These are phyloP conservation scores for Thamnophis elegans DNA, from an alignment of 2,797 vertebrate genomes.

Conservation along the genomic window DNA sequence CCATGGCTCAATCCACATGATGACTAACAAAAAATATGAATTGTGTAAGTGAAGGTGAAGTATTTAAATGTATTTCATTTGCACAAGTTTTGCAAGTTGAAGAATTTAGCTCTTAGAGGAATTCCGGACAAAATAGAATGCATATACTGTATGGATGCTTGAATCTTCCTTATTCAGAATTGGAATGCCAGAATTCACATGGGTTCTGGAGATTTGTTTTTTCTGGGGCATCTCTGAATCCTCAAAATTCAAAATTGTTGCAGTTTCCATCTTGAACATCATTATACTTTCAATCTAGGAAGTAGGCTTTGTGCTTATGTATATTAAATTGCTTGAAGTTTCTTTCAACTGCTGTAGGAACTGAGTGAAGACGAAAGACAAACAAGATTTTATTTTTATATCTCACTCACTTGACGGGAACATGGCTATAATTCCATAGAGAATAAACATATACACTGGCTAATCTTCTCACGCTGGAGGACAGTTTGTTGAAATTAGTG, in stretches of 20 bases:
- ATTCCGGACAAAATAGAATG: not conserved
- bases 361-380: constrained; percentile 35
- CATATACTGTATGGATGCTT: not conserved
- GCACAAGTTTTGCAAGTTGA: not conserved
- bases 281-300: not conserved
- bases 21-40: not conserved
- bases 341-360: constrained; percentile 4
- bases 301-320: not conserved
- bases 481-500: constrained; percentile 78
- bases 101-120: not conserved
- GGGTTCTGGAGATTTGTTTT: not conserved
- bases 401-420: constrained; percentile 56
- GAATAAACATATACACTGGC: constrained; percentile 70
- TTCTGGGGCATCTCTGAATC: not conserved
- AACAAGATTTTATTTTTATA: constrained; percentile 58
- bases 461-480: constrained; percentile 69
- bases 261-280: not conserved
- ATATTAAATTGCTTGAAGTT: constrained; percentile 23
- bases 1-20: not conserved
- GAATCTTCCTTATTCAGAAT: accelerated
- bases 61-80: not conserved
- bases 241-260: not conserved
- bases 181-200: not conserved
- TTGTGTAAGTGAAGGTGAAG: not conserved
- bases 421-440: constrained; percentile 59